Evolutionary conservation across 2,888 invertebrate genomes (phyloP).

Genomic region (Drosophila recens): DNA sequence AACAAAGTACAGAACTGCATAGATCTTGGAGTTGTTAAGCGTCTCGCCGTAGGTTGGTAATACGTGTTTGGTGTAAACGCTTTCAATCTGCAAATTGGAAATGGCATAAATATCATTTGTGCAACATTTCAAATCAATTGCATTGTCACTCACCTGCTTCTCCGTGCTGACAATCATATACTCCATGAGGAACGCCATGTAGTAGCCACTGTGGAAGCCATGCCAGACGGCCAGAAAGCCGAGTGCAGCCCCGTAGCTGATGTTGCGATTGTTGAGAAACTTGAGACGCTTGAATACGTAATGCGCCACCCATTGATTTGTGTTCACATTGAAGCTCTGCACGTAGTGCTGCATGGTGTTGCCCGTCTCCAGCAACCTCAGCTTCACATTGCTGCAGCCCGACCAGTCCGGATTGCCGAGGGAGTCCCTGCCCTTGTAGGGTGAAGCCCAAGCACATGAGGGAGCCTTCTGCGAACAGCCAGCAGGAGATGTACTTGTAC

Average conservation of each 20-base stretch:
- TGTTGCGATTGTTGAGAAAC: constrained; percentile 92
- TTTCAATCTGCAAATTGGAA: constrained; percentile 63
- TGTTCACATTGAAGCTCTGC: constrained; percentile 97
- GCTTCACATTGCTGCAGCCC: constrained; percentile 95
- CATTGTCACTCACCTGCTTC: constrained; percentile 88
- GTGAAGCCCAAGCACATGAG: constrained; percentile 91
- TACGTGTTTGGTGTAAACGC: constrained; percentile 69
- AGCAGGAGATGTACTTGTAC: constrained; percentile 97
- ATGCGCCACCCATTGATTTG: constrained; percentile 97
- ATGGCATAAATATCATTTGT: background rate
- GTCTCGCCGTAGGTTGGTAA: constrained; percentile 68
- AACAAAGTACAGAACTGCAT: constrained; percentile 86
- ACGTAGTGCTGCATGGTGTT: constrained; percentile 95
- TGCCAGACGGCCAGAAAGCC: constrained; percentile 98
- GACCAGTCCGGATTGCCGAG: constrained; percentile 95
- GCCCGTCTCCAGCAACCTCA: constrained; percentile 92
- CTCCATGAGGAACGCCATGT: constrained; percentile 96
- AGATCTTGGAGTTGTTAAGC: constrained; percentile 66
- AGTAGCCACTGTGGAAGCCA: constrained; percentile 97
- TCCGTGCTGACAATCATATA: constrained; percentile 94
- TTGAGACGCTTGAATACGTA: constrained; percentile 97
- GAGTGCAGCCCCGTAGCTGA: constrained; percentile 93
- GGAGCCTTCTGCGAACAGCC: constrained; percentile 95
- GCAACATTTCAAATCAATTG: no score
- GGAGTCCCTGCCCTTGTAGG: constrained; percentile 87